These are phyloP conservation scores for Sarcophaga peregrina DNA, from an alignment of 1,140 invertebrate genomes.

Conservation along the genomic window DNA sequence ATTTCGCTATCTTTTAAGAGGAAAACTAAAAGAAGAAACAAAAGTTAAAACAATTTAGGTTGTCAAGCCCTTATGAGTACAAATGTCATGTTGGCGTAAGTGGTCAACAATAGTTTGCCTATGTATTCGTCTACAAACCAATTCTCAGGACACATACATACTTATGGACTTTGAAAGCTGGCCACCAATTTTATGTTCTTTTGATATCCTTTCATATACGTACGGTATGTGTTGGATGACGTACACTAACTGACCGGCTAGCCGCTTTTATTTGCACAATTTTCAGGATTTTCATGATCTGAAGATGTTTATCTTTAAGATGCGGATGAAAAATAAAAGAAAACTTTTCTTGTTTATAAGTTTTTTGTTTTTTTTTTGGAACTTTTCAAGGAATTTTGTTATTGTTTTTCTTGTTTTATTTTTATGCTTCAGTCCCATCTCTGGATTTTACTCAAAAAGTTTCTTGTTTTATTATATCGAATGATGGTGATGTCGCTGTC, in stretches of 20 bases:
- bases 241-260: neutral
- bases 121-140: neutral
- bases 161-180: neutral
- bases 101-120: slow-evolving; percentile 3
- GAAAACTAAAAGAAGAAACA: neutral
- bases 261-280: neutral
- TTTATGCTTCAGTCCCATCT: neutral
- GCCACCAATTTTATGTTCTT: neutral
- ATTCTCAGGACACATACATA: neutral
- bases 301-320: slow-evolving; percentile 28
- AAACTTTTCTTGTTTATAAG: neutral
- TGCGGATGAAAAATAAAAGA: neutral
- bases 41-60: slow-evolving; percentile 37
- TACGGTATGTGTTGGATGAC: neutral
- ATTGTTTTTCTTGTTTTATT: neutral
- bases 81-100: slow-evolving; percentile 34
- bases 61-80: slow-evolving; percentile 39
- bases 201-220: too few species aligned
- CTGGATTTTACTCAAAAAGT: too few species aligned
- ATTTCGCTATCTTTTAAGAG: neutral
- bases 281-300: slow-evolving; percentile 25
- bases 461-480: neutral
- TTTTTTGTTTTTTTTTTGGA: neutral
- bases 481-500: neutral
- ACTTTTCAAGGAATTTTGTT: neutral